Percentiles rank a stretch among this genome's conserved stretches.
Conservation (phyloP, 2,888 invertebrate genomes). For the Acrobasis consociella region DNA sequence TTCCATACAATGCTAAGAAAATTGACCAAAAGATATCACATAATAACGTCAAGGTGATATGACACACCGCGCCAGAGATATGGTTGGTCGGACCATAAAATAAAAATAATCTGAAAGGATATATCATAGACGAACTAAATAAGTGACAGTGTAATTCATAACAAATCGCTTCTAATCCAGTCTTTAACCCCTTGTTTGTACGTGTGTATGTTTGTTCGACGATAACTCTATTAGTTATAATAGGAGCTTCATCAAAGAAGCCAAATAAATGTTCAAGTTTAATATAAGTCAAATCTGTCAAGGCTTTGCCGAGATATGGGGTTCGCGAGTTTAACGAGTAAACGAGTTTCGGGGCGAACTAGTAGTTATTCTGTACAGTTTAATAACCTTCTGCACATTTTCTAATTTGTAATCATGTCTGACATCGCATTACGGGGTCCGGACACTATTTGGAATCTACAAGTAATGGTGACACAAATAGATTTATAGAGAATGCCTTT, state of each 20-base stretch:
- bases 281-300: no score
- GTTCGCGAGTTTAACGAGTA: no score
- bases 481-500: constrained; percentile 18
- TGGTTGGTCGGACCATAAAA: background rate
- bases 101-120: background rate
- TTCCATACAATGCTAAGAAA: constrained; percentile 12
- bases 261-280: no score
- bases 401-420: constrained; percentile 12
- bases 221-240: no score
- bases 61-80: background rate
- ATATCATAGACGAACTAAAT: no score
- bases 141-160: no score
- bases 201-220: no score
- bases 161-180: no score
- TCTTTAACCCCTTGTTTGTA: no score
- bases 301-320: no score
- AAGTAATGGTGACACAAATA: constrained; percentile 26
- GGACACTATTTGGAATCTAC: constrained; percentile 27
- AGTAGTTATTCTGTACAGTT: background rate
- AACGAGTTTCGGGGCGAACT: no score
- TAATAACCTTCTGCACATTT: background rate
- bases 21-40: constrained; percentile 25
- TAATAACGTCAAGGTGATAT: constrained; percentile 16
- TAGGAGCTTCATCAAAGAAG: no score
- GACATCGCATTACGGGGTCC: constrained; percentile 32